Percentiles rank a stretch among this genome's conserved stretches.
Conservation (phyloP, 2,797 vertebrate species). For the Pangasius larnaudii region DNA sequence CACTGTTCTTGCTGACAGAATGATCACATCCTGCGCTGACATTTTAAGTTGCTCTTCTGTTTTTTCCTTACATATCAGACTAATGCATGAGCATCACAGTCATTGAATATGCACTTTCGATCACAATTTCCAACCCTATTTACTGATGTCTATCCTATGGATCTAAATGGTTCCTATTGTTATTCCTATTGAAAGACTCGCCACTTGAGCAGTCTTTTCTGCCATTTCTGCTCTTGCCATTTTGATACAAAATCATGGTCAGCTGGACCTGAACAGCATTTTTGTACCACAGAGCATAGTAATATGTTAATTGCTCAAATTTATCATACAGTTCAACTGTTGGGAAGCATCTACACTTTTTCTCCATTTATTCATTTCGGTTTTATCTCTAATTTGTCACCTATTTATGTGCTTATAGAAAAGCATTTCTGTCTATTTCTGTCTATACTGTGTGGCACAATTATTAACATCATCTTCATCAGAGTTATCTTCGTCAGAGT, state of each 20-base stretch:
- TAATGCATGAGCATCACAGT: not conserved
- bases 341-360: not conserved
- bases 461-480: not conserved
- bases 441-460: not conserved
- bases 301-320: not conserved
- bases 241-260: too few species aligned
- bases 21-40: not conserved
- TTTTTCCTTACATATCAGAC: too few species aligned
- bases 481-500: not conserved
- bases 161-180: not conserved
- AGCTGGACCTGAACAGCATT: not conserved
- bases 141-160: not conserved
- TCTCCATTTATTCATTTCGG: not conserved
- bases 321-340: not conserved
- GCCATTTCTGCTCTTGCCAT: not conserved
- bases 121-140: not conserved
- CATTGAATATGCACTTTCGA: not conserved
- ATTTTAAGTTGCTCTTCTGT: not conserved
- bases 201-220: not conserved
- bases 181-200: not conserved
- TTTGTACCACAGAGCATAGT: not conserved
- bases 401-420: not conserved
- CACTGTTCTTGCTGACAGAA: constrained; percentile 12
- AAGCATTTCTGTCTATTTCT: not conserved
- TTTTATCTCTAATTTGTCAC: not conserved